phyloP scores from a whole-genome alignment of 2,113 vertebrate species.

The Ammodytes marinus region DNA sequence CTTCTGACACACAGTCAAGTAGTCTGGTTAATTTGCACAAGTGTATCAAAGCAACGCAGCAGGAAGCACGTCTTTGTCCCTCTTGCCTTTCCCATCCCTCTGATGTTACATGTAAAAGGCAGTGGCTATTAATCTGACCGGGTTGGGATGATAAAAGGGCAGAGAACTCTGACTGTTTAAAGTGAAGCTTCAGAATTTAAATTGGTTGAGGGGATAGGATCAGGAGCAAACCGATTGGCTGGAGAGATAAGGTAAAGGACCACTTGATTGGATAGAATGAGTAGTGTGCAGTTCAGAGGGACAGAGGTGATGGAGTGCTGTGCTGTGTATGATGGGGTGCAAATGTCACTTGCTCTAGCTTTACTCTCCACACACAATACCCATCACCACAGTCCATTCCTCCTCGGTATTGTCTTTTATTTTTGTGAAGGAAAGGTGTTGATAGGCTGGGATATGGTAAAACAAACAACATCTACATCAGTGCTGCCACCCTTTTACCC shows the following conservation, averaged over 20 bases:
- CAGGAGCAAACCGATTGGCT: conserved; percentile 42
- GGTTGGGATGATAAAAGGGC: conserved; percentile 54
- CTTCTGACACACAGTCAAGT: conserved; percentile 10
- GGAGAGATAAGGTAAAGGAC: conserved; percentile 53
- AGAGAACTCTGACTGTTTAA: conserved; percentile 35
- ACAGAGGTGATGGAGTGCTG: conserved; percentile 70
- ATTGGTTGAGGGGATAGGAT: conserved; percentile 51
- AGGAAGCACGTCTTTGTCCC: conserved; percentile 32
- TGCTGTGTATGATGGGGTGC: conserved; percentile 55
- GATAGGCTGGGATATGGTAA: conserved; percentile 46
- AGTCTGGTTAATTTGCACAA: conserved; percentile 22
- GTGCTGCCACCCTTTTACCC: conserved; percentile 44
- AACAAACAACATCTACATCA: conserved; percentile 64
- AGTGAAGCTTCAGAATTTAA: conserved; percentile 52
- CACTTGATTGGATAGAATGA: conserved; percentile 58
- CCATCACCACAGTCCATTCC: conserved; percentile 69
- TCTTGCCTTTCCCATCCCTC: conserved; percentile 4
- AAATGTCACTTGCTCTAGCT: conserved; percentile 65
- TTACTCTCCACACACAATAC: conserved; percentile 50
- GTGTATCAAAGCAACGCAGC: conserved; percentile 47
- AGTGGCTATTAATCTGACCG: conserved; percentile 54
- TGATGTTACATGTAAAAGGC: conserved; percentile 62
- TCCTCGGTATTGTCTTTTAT: conserved; percentile 44
- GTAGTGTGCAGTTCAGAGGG: conserved; percentile 51
- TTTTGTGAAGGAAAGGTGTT: conserved; percentile 42